Evolutionary conservation across 2,888 invertebrate genomes (phyloP).

Genomic region (Drosophila demipolita): DNA sequence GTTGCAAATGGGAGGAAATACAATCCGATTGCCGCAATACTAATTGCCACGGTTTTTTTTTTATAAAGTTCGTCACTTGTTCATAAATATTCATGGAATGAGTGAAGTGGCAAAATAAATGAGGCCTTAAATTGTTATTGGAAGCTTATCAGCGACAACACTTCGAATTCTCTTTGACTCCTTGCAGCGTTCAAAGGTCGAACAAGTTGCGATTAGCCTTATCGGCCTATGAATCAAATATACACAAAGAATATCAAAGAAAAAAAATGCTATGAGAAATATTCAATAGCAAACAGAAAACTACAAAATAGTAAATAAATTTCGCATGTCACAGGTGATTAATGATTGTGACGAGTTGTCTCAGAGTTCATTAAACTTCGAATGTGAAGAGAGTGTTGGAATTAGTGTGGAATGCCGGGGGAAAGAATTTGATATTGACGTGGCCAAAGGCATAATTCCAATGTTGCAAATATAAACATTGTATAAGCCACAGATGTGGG

Average conservation of each 20-base stretch:
- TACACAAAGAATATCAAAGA: neutral
- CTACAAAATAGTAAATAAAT: constrained; percentile 6
- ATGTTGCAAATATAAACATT: constrained; percentile 42
- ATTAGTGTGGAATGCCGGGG: neutral
- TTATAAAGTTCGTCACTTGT: constrained; percentile 16
- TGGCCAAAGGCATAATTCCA: constrained; percentile 6
- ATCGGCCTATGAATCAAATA: constrained; percentile 15
- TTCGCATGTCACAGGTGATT: constrained; percentile 23
- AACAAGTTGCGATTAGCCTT: constrained; percentile 13
- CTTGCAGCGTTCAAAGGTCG: constrained; percentile 13
- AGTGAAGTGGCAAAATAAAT: constrained; percentile 10
- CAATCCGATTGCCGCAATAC: constrained; percentile 9
- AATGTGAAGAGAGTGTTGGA: neutral
- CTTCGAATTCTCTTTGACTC: constrained; percentile 23
- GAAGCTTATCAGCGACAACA: constrained; percentile 24
- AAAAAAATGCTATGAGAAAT: neutral
- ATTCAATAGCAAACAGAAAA: neutral
- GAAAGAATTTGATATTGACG: constrained; percentile 19
- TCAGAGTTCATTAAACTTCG: constrained; percentile 44
- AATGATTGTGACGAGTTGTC: constrained; percentile 12
- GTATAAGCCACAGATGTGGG: constrained; percentile 18
- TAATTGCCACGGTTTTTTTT: constrained; percentile 4
- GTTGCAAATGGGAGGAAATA: constrained; percentile 16
- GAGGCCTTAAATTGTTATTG: neutral
- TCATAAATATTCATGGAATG: constrained; percentile 3